These are phyloP conservation scores for Cherax destructor DNA, from an alignment of 1,140 invertebrate species.

Conservation along the genomic window DNA sequence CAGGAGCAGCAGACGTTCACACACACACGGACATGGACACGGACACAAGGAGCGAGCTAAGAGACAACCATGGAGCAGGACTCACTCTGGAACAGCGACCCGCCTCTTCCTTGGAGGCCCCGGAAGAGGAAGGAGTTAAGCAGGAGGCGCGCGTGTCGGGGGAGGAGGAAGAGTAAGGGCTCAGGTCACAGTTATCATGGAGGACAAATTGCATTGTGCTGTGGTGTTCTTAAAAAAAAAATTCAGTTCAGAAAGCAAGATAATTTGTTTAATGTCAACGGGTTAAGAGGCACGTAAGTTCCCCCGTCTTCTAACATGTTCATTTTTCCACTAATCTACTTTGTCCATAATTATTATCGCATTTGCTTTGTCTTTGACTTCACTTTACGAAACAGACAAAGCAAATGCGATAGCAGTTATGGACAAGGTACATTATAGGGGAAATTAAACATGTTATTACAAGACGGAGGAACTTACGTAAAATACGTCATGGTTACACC, in stretches of 20 bases:
- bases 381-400: too few relatives aligned
- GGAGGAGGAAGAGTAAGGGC: neutral
- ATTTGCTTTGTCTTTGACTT: too few relatives aligned
- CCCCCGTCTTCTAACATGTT: too few relatives aligned
- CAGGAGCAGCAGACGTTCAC: neutral
- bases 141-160: constrained; percentile 15
- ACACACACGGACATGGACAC: neutral
- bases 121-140: neutral
- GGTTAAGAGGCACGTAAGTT: neutral
- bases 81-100: neutral
- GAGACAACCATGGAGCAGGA: neutral
- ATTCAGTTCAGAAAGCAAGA: neutral
- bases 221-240: neutral
- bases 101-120: neutral
- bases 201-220: neutral
- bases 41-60: neutral
- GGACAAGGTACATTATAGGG: too few relatives aligned
- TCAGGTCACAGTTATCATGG: neutral
- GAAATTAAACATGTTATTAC: too few relatives aligned
- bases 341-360: too few relatives aligned
- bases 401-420: too few relatives aligned
- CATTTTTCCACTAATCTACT: too few relatives aligned
- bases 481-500: neutral
- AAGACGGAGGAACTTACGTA: too few relatives aligned
- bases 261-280: neutral